Percentiles rank a stretch among this genome's conserved stretches.
phyloP scores from a whole-genome alignment of 2,113 vertebrate species.

The Kryptolebias marmoratus region DNA sequence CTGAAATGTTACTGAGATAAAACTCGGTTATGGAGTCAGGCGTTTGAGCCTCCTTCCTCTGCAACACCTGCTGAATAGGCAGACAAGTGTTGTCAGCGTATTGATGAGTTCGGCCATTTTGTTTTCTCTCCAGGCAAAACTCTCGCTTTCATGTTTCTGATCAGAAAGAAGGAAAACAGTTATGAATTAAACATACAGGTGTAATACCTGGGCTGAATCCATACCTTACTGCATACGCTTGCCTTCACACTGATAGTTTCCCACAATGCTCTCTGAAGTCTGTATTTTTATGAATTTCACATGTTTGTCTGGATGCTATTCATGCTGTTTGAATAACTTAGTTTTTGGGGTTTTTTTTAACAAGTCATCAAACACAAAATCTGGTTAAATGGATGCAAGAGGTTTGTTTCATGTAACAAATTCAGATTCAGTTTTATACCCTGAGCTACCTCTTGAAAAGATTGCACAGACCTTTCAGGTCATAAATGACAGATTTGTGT shows the following conservation, averaged over 20 bases:
- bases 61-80: conserved; percentile 60
- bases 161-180: conserved; percentile 75
- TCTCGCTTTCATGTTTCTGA: conserved; percentile 73
- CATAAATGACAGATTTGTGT: no score
- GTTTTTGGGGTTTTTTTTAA: not conserved
- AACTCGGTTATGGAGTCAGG: conserved; percentile 49
- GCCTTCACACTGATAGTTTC: conserved; percentile 33
- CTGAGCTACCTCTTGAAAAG: conserved; percentile 7
- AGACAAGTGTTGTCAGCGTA: conserved; percentile 47
- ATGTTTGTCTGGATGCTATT: not conserved
- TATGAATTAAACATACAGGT: conserved; percentile 73
- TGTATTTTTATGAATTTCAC: not conserved
- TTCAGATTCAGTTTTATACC: not conserved
- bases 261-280: conserved; percentile 41
- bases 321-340: conserved; percentile 11
- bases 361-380: conserved; percentile 12
- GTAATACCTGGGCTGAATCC: conserved; percentile 55
- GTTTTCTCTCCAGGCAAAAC: conserved; percentile 66
- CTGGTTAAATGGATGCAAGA: conserved; percentile 30
- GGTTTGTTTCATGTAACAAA: conserved; percentile 42
- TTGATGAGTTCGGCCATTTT: conserved; percentile 76
- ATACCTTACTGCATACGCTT: conserved; percentile 47
- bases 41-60: conserved; percentile 16
- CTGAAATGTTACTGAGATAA: conserved; percentile 33
- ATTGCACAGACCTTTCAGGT: not conserved